These are phyloP conservation scores for Chrysolophus pictus DNA, from an alignment of 2,797 vertebrate genomes.

Conservation along the genomic window DNA sequence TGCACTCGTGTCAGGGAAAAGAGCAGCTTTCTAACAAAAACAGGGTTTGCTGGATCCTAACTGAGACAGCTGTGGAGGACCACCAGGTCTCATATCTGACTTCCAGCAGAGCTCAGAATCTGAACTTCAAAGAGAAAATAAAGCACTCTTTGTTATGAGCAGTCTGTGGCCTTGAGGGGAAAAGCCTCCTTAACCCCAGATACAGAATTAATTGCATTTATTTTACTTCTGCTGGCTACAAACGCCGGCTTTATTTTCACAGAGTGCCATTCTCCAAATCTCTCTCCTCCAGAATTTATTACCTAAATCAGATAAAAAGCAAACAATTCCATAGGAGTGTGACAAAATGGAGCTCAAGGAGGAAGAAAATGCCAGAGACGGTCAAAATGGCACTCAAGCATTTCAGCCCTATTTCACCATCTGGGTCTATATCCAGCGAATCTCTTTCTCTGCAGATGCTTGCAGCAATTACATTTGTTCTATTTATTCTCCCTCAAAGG, in stretches of 20 bases:
- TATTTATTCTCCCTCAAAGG: slow-evolving; percentile 64
- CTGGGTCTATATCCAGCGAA: slow-evolving; percentile 8
- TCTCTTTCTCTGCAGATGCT: slow-evolving; percentile 39
- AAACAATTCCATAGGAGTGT: background rate
- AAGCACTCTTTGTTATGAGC: background rate
- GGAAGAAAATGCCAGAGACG: slow-evolving; percentile 1
- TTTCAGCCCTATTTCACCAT: slow-evolving; percentile 30
- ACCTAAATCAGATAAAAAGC: background rate
- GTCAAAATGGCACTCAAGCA: background rate
- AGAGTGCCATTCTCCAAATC: background rate
- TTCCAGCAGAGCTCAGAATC: background rate
- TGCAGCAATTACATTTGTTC: slow-evolving; percentile 55
- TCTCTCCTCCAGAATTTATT: slow-evolving; percentile 2
- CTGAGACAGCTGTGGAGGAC: background rate
- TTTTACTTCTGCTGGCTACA: background rate
- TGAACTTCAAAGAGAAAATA: background rate
- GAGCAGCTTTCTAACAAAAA: background rate
- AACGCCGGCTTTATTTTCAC: background rate
- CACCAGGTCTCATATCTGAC: background rate
- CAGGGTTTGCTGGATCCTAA: background rate
- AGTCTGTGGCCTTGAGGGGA: background rate
- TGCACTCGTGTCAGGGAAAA: background rate
- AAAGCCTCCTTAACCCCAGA: background rate
- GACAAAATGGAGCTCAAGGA: slow-evolving; percentile 21
- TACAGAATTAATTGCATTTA: background rate